Percentiles rank a stretch among this genome's conserved stretches.
phyloP scores from a whole-genome alignment of 2,888 invertebrate species.

The Agrotis ipsilon region DNA sequence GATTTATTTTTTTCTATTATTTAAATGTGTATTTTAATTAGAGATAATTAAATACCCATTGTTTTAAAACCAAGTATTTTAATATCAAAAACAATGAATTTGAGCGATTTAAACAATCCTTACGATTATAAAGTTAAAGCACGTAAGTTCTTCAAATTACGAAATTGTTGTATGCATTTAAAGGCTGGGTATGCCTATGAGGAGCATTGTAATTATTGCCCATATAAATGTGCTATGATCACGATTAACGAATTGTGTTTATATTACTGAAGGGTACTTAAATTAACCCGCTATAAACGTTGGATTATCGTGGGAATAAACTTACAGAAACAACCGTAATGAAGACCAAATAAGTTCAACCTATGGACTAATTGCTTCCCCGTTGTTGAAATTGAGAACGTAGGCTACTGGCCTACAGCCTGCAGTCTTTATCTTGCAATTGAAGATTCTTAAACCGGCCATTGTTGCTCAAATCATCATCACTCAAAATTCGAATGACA shows the following conservation, averaged over 20 bases:
- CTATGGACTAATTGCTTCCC: background rate
- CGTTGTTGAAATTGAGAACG: background rate
- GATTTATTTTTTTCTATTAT: background rate
- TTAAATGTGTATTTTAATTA: constrained; percentile 9
- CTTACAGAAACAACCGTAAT: background rate
- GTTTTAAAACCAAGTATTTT: constrained; percentile 3
- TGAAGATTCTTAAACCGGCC: background rate
- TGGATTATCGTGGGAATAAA: constrained; percentile 10
- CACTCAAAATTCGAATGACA: constrained; percentile 11
- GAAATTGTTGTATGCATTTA: background rate
- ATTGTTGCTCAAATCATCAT: constrained; percentile 19
- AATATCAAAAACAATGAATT: background rate
- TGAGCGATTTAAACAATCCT: background rate
- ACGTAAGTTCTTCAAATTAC: background rate
- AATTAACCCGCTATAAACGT: background rate
- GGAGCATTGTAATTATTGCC: constrained; percentile 17
- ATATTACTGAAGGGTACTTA: background rate
- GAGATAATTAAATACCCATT: constrained; percentile 21
- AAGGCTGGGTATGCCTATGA: background rate
- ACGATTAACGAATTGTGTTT: constrained; percentile 2
- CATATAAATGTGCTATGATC: background rate
- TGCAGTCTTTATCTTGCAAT: no score
- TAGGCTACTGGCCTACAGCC: no score
- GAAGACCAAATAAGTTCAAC: background rate
- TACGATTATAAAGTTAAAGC: background rate